phyloP scores from a whole-genome alignment of 2,888 invertebrate genomes.

The Hipparchia sbordonii region DNA sequence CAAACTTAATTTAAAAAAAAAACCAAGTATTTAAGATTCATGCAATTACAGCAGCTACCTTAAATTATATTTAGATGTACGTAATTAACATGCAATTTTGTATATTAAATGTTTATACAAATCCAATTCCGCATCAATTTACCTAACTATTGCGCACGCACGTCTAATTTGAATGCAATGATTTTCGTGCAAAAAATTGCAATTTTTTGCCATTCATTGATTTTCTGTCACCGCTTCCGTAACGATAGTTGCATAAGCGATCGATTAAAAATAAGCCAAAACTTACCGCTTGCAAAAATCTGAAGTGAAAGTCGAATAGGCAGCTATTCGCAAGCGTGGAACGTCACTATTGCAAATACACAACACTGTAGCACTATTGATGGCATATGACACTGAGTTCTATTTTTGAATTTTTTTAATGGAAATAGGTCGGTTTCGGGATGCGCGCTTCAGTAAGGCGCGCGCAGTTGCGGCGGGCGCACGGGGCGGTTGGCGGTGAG shows the following conservation, averaged over 20 bases:
- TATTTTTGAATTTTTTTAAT: constrained; percentile 47
- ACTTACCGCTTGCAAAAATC: constrained; percentile 76
- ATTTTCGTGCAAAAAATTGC: background rate
- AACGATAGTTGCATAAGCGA: constrained; percentile 24
- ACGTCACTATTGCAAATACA: constrained; percentile 64
- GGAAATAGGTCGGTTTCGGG: constrained; percentile 46
- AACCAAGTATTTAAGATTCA: constrained; percentile 19
- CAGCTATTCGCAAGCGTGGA: constrained; percentile 51
- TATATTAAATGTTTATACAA: constrained; percentile 38
- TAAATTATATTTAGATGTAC: constrained; percentile 23
- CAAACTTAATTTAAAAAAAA: constrained; percentile 12
- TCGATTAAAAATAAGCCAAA: constrained; percentile 61
- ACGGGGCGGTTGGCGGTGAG: constrained; percentile 70
- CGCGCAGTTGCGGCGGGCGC: constrained; percentile 68
- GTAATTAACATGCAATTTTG: constrained; percentile 41
- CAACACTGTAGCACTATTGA: constrained; percentile 68
- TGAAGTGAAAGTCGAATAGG: constrained; percentile 61
- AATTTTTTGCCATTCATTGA: background rate
- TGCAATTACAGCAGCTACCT: constrained; percentile 30
- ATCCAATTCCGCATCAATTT: constrained; percentile 45
- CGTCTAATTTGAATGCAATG: constrained; percentile 37
- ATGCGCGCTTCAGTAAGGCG: constrained; percentile 58
- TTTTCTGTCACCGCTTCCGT: constrained; percentile 28
- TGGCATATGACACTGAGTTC: constrained; percentile 55
- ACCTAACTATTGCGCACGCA: constrained; percentile 37